Evolutionary conservation across 2,797 vertebrate species (phyloP).

Genomic region (Neoniphon sammara): DNA sequence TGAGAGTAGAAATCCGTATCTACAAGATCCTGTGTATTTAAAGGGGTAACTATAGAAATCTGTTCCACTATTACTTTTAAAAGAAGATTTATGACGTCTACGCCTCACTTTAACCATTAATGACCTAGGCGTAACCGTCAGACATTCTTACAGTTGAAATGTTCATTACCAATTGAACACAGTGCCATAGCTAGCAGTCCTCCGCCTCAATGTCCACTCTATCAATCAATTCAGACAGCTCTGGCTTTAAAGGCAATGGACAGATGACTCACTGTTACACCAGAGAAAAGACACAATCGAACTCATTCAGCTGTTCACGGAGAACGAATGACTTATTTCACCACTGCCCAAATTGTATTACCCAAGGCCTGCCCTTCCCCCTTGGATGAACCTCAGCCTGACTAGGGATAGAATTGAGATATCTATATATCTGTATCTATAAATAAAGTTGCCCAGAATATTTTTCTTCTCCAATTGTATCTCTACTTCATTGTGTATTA

Average conservation of each 20-base stretch:
- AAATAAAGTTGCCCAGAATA: too few species aligned
- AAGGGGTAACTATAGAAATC: neutral
- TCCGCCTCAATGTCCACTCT: conserved; percentile 33
- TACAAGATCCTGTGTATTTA: neutral
- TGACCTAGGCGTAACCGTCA: conserved; percentile 31
- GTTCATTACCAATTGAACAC: conserved; percentile 38
- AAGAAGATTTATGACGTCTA: neutral
- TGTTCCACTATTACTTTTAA: neutral
- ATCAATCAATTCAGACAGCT: conserved; percentile 55
- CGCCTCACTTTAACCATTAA: conserved; percentile 28
- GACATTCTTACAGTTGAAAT: conserved; percentile 34
- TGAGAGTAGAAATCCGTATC: neutral
- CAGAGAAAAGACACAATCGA: conserved; percentile 34
- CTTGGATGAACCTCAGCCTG: conserved; percentile 17
- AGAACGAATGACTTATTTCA: conserved; percentile 55
- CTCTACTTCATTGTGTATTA: neutral
- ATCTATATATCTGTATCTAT: too few species aligned
- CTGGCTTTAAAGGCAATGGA: conserved; percentile 32
- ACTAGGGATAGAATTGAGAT: neutral
- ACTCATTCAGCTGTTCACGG: conserved; percentile 42
- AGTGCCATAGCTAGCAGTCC: conserved; percentile 24
- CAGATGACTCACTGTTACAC: conserved; percentile 60
- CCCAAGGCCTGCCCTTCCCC: conserved; percentile 14
- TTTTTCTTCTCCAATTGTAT: neutral
- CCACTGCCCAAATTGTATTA: conserved; percentile 39